These are phyloP conservation scores for Gibbula magus DNA, from an alignment of 2,888 invertebrate genomes.

Conservation along the genomic window DNA sequence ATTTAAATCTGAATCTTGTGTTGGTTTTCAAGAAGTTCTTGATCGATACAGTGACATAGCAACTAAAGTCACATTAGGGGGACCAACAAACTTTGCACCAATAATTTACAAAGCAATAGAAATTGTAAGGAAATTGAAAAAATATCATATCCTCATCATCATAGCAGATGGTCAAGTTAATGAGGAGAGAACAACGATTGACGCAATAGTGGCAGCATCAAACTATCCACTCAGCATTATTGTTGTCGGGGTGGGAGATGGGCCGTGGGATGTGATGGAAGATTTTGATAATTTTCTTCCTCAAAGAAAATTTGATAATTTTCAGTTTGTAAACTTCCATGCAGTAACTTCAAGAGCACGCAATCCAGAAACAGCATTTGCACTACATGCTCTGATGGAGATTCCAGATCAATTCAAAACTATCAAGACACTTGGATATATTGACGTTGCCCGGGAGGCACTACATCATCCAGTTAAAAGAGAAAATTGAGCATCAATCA, in stretches of 20 bases:
- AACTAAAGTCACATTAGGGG: slow-evolving; percentile 75
- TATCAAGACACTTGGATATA: slow-evolving; percentile 67
- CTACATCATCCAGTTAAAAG: background rate
- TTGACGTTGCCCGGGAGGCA: slow-evolving; percentile 1
- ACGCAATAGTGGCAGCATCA: slow-evolving; percentile 77
- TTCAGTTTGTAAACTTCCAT: slow-evolving; percentile 78
- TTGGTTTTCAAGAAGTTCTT: slow-evolving; percentile 69
- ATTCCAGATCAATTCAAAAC: slow-evolving; percentile 77
- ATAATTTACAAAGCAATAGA: slow-evolving; percentile 77
- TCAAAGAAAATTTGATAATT: slow-evolving; percentile 77
- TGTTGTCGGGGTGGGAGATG: slow-evolving; percentile 78
- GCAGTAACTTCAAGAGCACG: slow-evolving; percentile 67
- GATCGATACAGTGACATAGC: slow-evolving; percentile 75
- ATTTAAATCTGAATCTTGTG: slow-evolving; percentile 58
- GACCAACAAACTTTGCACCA: slow-evolving; percentile 78
- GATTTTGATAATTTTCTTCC: slow-evolving; percentile 77
- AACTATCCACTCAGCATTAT: slow-evolving; percentile 77
- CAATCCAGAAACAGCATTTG: slow-evolving; percentile 74
- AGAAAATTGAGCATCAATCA: background rate
- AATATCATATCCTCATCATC: slow-evolving; percentile 75
- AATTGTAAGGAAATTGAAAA: slow-evolving; percentile 69
- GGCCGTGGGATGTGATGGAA: slow-evolving; percentile 78
- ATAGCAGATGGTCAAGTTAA: slow-evolving; percentile 78
- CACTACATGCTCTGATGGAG: slow-evolving; percentile 77
- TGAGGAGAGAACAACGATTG: slow-evolving; percentile 75